Percentiles rank a stretch among this genome's conserved stretches.
phyloP scores from a whole-genome alignment of 2,113 vertebrate genomes.

The Alethe diademata region DNA sequence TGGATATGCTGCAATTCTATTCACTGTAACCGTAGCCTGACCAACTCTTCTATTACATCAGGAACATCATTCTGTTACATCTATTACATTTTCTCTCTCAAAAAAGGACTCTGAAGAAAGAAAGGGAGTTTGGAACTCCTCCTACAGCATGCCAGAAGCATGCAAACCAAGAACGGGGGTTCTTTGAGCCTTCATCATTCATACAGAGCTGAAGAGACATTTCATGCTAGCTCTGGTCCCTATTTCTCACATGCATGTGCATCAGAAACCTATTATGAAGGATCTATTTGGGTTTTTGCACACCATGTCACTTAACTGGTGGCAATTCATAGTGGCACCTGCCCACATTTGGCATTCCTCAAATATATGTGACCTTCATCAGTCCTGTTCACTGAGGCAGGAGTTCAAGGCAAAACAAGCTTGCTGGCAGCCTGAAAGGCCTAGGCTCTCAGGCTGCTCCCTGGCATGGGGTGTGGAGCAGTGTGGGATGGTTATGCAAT shows the following conservation, averaged over 20 bases:
- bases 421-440: neutral
- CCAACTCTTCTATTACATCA: neutral
- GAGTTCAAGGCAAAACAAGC: neutral
- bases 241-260: neutral
- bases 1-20: neutral
- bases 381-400: neutral
- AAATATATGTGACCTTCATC: neutral
- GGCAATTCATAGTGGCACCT: neutral
- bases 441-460: neutral
- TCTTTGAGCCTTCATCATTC: neutral
- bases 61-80: too few species aligned
- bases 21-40: neutral
- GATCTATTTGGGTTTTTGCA: neutral
- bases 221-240: neutral
- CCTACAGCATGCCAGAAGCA: neutral
- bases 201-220: neutral
- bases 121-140: neutral
- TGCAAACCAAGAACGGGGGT: neutral
- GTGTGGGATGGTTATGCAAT: neutral
- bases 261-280: neutral
- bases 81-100: neutral
- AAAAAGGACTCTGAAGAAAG: neutral
- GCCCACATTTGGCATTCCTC: neutral
- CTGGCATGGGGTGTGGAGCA: rapidly evolving
- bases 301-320: neutral